Conservation (phyloP, 2,888 invertebrate genomes). For the Orthosia gothica region DNA sequence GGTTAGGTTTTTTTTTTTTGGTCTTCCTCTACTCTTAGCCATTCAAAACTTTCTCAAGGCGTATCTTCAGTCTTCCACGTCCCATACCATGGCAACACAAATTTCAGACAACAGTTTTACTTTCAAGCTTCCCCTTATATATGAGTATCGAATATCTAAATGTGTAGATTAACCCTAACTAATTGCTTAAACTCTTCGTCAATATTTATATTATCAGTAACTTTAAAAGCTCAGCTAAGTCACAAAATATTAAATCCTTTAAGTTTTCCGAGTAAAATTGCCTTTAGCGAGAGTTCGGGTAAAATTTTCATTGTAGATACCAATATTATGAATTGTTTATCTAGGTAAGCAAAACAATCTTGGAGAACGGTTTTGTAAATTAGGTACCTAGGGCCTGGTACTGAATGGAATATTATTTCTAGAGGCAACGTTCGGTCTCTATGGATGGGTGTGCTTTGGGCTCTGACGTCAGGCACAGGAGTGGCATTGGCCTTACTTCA, state of each 20-base stretch:
- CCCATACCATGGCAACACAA: no score
- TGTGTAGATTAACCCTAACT: not conserved
- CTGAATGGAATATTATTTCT: conserved; percentile 48
- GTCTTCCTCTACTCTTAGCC: no score
- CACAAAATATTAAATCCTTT: not conserved
- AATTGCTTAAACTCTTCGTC: conserved; percentile 4
- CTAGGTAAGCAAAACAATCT: not conserved
- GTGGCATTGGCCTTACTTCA: conserved; percentile 96
- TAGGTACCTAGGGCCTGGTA: not conserved
- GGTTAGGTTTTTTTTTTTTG: no score
- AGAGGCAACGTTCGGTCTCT: conserved; percentile 94
- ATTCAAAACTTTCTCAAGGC: no score
- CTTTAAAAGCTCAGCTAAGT: conserved; percentile 11
- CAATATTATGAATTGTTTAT: conserved; percentile 14
- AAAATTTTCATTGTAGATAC: not conserved
- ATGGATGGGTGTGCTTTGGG: conserved; percentile 95
- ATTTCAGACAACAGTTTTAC: no score
- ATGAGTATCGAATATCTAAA: no score
- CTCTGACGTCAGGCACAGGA: conserved; percentile 94
- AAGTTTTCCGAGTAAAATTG: conserved; percentile 4
- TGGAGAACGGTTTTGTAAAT: conserved; percentile 4
- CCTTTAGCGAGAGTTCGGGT: not conserved
- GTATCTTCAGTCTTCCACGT: no score
- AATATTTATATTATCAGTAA: conserved; percentile 13
- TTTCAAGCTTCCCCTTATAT: no score